Conservation (phyloP, 2,888 invertebrate genomes). For the Masnerella sp. region DNA sequence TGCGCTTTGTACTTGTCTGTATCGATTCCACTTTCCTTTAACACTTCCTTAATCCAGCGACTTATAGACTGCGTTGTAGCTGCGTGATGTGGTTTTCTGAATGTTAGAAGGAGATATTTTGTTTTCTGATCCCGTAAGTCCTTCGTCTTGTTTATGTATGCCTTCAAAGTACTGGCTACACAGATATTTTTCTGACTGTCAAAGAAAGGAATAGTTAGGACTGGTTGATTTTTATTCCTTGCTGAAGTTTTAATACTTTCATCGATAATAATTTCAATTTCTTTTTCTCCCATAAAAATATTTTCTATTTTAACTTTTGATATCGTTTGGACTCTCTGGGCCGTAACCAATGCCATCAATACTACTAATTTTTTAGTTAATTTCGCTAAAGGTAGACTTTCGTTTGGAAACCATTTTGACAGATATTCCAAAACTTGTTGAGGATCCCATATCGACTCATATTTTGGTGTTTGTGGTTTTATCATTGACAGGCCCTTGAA, state of each 20-base stretch:
- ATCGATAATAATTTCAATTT: neutral
- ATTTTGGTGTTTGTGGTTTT: no score
- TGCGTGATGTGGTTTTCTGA: neutral
- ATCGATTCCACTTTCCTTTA: slow-evolving; percentile 14
- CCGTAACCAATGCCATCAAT: slow-evolving; percentile 13
- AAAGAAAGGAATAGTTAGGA: neutral
- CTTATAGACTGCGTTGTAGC: slow-evolving; percentile 10
- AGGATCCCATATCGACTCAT: slow-evolving; percentile 69
- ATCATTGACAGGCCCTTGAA: no score
- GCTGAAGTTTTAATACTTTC: slow-evolving; percentile 10
- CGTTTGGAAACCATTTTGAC: neutral
- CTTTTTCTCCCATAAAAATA: neutral
- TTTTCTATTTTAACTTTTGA: slow-evolving; percentile 1
- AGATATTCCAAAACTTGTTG: slow-evolving; percentile 18
- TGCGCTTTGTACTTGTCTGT: slow-evolving; percentile 8
- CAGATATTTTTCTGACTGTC: neutral
- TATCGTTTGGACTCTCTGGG: neutral
- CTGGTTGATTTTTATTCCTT: neutral
- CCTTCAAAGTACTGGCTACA: neutral
- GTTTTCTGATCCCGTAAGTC: neutral
- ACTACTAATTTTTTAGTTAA: slow-evolving; percentile 34
- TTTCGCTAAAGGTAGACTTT: slow-evolving; percentile 1
- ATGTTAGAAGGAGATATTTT: neutral
- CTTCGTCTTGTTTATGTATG: neutral
- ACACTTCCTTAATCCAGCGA: slow-evolving; percentile 5